Percentiles rank a stretch among this genome's conserved stretches.
Evolutionary conservation across 1,140 invertebrate species (phyloP).

Genomic region (Hylyphantes graminicola): DNA sequence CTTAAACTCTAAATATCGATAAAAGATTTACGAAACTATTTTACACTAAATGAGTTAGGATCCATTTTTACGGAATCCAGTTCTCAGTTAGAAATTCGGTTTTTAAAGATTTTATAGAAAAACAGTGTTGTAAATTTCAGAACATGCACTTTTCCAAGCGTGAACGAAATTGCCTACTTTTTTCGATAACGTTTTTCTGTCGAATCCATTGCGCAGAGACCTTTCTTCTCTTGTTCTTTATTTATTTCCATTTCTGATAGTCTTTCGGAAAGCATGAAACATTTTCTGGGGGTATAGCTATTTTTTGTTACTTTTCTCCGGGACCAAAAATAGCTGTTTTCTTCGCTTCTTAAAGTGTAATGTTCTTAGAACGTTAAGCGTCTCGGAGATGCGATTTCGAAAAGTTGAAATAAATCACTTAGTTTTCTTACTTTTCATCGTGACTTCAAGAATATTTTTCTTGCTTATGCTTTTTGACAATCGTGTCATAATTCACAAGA

Average conservation of each 20-base stretch:
- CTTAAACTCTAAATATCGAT: background rate
- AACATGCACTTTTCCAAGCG: slow-evolving; percentile 29
- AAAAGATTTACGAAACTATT: slow-evolving; percentile 19
- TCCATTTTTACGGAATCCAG: slow-evolving; percentile 29
- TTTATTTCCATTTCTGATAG: slow-evolving; percentile 46
- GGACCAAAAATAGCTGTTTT: slow-evolving; percentile 26
- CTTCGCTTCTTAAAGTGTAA: slow-evolving; percentile 27
- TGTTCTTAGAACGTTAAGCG: slow-evolving; percentile 40
- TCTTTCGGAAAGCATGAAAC: slow-evolving; percentile 51
- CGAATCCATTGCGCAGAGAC: slow-evolving; percentile 29
- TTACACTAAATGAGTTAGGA: slow-evolving; percentile 11
- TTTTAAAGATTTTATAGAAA: background rate
- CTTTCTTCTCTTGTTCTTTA: slow-evolving; percentile 13
- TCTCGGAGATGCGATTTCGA: slow-evolving; percentile 45
- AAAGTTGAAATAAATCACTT: slow-evolving; percentile 58
- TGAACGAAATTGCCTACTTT: slow-evolving; percentile 38
- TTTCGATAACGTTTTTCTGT: slow-evolving; percentile 52
- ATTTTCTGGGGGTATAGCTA: slow-evolving; percentile 30
- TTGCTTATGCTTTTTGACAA: background rate
- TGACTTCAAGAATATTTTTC: slow-evolving; percentile 14
- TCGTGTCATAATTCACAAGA: background rate
- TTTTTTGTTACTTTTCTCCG: slow-evolving; percentile 10
- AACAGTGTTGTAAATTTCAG: slow-evolving; percentile 34
- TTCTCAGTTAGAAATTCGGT: slow-evolving; percentile 16
- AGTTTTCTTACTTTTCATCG: slow-evolving; percentile 42